These are phyloP conservation scores for Sylvilagus bachmani DNA, from an alignment of 2,113 vertebrate species.

Conservation along the genomic window DNA sequence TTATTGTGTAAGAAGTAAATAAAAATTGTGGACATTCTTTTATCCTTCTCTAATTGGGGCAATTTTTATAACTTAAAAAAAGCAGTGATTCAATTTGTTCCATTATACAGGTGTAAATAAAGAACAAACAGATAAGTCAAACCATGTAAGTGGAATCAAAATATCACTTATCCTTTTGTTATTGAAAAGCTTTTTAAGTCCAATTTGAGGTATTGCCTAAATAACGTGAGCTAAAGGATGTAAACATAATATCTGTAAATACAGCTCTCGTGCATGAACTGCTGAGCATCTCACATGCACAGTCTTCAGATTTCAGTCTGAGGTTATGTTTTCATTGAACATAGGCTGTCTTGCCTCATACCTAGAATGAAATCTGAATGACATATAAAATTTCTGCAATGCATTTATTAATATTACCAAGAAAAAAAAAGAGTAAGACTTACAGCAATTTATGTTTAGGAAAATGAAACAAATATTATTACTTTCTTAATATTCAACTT, in stretches of 20 bases:
- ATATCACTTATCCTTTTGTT: neutral
- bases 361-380: neutral
- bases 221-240: neutral
- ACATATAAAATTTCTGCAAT: neutral
- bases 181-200: neutral
- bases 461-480: conserved; percentile 41
- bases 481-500: conserved; percentile 49
- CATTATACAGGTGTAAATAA: neutral
- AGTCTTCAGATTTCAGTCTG: neutral
- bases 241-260: neutral
- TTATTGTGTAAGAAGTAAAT: neutral
- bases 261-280: neutral
- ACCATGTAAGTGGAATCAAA: neutral
- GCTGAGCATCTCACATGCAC: neutral
- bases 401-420: conserved; percentile 14
- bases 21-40: neutral
- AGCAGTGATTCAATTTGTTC: neutral
- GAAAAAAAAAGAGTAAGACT: neutral
- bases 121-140: neutral
- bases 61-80: neutral
- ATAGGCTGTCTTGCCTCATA: neutral
- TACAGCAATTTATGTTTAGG: neutral
- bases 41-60: neutral
- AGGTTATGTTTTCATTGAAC: neutral
- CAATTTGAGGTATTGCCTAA: neutral